Evolutionary conservation across 2,797 vertebrate species (phyloP), one percentile per base, ranked within the genome.

Genomic region (Lacerta agilis): DNA sequence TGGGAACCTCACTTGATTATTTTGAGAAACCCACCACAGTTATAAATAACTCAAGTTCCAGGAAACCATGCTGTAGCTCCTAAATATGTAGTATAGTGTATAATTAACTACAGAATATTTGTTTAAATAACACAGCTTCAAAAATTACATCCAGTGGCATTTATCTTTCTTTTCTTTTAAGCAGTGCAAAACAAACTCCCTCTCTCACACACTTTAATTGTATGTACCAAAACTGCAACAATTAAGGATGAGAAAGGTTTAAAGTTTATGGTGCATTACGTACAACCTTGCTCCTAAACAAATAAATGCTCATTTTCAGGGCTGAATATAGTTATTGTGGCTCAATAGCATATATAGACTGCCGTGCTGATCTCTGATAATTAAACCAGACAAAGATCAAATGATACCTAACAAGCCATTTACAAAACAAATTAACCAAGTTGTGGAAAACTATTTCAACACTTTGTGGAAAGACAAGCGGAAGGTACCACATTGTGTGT

Each of bases 311-410:
- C 87, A 93, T 93, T 76, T 69, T 77, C 91, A 90, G 89, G 87
- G 91, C 90, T 89, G 88, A 94, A 94, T 90, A 93, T 80, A 93
- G 92, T 93, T 91, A 94, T 94, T 95, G 93, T 84, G 89, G 87
- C 82, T 10, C 43, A 92, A 94, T 90, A 90, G 87, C 91, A 91
- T 69, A 91, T 87, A 91, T 88, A 94, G 90, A 91, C 83, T 90
- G 87, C 64, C 90, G 90, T 93, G 91, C 86, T 94, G 92, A 93
- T 93, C 90, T 94, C 86, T 89, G 75, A 45, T 90, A 92, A 94
- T 94, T 93, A 94, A 93, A 91, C 73, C 85, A 90, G 91, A 91
- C 87, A 93, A 88, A 94, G 91, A 93, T 96, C 92, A 93, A 88
- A 90, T 85, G 92, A 83, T 23, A n/a, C 91, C 90, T 93, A 94